These are phyloP conservation scores for Paracentrotus lividus DNA, from an alignment of 53 echinoderm and acorn worm species.

Conservation along the genomic window DNA sequence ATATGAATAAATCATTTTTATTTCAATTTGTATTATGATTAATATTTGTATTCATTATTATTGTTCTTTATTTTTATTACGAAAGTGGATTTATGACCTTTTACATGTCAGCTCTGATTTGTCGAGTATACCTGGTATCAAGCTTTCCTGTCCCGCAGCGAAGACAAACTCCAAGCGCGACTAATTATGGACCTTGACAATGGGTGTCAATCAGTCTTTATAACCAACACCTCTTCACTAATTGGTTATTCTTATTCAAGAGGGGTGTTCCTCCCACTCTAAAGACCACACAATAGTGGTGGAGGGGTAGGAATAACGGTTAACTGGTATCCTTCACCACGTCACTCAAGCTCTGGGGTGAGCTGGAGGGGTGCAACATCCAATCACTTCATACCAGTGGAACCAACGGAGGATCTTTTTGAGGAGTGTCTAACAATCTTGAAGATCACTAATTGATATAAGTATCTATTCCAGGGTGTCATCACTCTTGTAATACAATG, in stretches of 20 bases:
- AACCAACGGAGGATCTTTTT: neutral
- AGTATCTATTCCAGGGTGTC: neutral
- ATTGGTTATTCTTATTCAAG: conserved; percentile 62
- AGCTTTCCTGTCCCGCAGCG: conserved; percentile 3
- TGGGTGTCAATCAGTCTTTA: conserved; percentile 62
- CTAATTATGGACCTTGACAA: conserved; percentile 65
- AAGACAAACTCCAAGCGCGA: conserved; percentile 24
- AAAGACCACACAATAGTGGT: conserved; percentile 55
- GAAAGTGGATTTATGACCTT: no score
- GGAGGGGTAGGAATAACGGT: conserved; percentile 52
- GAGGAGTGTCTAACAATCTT: neutral
- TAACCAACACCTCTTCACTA: conserved; percentile 41
- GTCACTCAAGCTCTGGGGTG: conserved; percentile 33
- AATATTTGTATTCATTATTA: no score
- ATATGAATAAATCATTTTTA: no score
- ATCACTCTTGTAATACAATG: neutral
- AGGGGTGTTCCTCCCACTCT: conserved; percentile 40
- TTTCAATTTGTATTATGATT: no score
- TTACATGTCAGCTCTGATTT: no score
- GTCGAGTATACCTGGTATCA: neutral
- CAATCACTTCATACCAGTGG: neutral
- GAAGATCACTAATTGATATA: neutral
- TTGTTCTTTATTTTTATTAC: no score
- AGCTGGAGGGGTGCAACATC: neutral
- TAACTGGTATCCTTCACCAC: conserved; percentile 52